Base-by-base conservation (phyloP, 2,797 vertebrate genomes). In the Petrocephalus schoutedeni region DNA sequence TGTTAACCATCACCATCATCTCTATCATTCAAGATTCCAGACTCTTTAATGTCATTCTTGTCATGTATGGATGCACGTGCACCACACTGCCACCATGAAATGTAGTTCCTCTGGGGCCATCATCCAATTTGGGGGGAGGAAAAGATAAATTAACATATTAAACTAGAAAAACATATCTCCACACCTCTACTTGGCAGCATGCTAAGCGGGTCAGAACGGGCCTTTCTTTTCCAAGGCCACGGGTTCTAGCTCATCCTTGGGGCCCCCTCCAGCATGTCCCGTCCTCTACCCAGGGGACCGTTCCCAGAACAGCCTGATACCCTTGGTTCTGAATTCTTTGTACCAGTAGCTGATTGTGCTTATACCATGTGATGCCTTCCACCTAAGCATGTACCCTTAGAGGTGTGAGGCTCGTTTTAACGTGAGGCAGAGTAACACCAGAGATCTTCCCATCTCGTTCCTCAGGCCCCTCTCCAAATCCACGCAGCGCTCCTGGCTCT, bases 401-500 rank as follows among this genome's bases (percentile, higher is more conserved):
- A 41, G 41, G 16, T 82, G 2, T 9, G 45, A n/a, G 36, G 0
- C 14, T 80, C 19, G 4, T 82, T 9, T n/a, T 1, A 21, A n/a
- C n/a, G 4, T n/a, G n/a, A 12, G 19, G 32, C 77, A 9, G 7
- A 5, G 49, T 49, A n/a, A 56, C 23, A 0, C 2, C 23, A 32
- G 49, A 21, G 12, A 49, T 16, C 41, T 41, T 36, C 41, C 4
- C 3, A 3, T 86, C 57, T 53, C 61, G n/a, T 86, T 91, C 89
- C 91, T 92, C 93, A 99, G 98, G 96, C 96, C 86, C 96, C 98
- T 3, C 91, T 98, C 87, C 97, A 98, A 93, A 97, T 97, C 91
- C 98, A 99, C 0, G 89, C 95, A 57, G 97, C 97, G 87, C 96
- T 99, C 97, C 93, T 98, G 91, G 97, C 98, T 32, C 94, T 99